Conservation (phyloP, 2,797 vertebrate species). For the Sebastiscus tertius region DNA sequence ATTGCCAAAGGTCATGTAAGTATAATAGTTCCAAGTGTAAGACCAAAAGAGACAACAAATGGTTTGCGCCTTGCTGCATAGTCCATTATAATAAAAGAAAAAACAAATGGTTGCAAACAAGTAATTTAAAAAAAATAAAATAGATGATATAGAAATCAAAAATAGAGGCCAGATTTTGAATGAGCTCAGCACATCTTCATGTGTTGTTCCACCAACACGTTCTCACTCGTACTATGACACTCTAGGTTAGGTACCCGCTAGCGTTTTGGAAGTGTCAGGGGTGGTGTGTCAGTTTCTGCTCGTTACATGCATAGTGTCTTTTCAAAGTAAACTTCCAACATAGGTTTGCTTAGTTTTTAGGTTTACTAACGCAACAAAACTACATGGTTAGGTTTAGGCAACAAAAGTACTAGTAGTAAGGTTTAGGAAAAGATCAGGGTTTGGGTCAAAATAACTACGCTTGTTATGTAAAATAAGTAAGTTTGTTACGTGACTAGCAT, state of each 20-base stretch:
- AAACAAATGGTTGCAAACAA: not conserved
- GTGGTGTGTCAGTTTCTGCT: not conserved
- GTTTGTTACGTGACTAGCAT: too few species aligned
- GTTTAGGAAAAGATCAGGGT: not conserved
- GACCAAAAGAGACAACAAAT: not conserved
- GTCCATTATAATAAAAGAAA: not conserved
- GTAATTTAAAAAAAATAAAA: not conserved
- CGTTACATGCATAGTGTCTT: not conserved
- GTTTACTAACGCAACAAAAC: not conserved
- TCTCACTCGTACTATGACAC: not conserved
- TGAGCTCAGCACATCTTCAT: not conserved
- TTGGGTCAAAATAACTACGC: too few species aligned
- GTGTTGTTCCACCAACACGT: too few species aligned
- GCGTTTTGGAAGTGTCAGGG: too few species aligned
- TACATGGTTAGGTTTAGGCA: not conserved
- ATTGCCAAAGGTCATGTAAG: not conserved
- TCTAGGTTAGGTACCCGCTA: not conserved
- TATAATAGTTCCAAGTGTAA: not conserved
- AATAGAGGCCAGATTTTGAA: not conserved
- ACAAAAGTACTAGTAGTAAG: too few species aligned
- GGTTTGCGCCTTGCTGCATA: not conserved
- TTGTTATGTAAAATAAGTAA: not conserved
- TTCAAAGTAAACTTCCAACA: not conserved
- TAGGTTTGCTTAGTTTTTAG: not conserved
- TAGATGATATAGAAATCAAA: not conserved